These are phyloP conservation scores for Porites rus DNA, from an alignment of 92 coral and sea anemone species.

Conservation along the genomic window DNA sequence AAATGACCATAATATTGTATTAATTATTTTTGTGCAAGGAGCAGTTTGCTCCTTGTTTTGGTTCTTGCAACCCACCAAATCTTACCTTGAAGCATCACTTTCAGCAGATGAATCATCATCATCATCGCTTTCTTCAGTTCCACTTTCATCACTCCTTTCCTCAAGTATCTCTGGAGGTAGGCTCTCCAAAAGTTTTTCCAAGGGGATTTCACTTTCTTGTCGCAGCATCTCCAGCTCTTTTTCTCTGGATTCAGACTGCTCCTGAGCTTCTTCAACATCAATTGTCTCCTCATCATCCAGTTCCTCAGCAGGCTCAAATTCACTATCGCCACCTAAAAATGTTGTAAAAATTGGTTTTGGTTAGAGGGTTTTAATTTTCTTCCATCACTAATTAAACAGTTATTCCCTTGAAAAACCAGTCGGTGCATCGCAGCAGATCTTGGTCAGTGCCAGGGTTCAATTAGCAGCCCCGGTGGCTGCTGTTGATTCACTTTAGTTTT, in stretches of 20 bases:
- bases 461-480: too few relatives aligned
- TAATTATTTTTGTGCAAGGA: neutral
- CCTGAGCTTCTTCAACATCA: slow-evolving; percentile 89
- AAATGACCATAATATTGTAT: neutral
- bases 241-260: slow-evolving; percentile 75
- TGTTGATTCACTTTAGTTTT: too few relatives aligned
- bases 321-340: slow-evolving; percentile 80
- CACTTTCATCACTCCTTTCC: slow-evolving; percentile 71
- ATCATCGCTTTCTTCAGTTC: slow-evolving; percentile 59
- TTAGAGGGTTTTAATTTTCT: neutral
- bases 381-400: neutral
- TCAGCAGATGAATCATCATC: slow-evolving; percentile 65
- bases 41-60: neutral
- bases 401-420: too few relatives aligned
- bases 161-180: slow-evolving; percentile 94
- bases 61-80: neutral
- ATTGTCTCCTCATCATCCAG: slow-evolving; percentile 95
- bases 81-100: slow-evolving; percentile 49
- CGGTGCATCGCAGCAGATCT: too few relatives aligned
- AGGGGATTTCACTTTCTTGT: slow-evolving; percentile 92
- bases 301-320: slow-evolving; percentile 80
- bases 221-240: slow-evolving; percentile 81
- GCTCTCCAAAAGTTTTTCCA: slow-evolving; percentile 87
- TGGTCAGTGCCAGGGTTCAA: too few relatives aligned
- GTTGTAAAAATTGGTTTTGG: neutral